Evolutionary conservation across 2,888 invertebrate species (phyloP).

Genomic region (Drosophila incognita): DNA sequence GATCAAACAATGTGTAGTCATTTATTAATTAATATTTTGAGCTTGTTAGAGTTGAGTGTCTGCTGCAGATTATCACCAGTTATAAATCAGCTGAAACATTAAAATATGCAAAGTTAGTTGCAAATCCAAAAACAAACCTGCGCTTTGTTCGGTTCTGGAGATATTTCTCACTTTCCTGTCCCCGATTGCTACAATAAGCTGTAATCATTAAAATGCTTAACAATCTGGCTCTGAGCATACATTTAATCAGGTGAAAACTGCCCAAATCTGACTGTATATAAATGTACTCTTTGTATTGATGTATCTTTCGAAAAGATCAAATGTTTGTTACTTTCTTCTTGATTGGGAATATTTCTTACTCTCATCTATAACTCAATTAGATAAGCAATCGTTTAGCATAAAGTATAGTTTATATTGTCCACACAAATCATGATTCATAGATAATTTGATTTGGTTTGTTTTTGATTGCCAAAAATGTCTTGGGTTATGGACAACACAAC

Average conservation of each 20-base stretch:
- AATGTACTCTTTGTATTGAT: background rate
- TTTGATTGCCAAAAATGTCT: conserved; percentile 13
- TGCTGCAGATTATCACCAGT: background rate
- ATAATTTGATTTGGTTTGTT: conserved; percentile 1
- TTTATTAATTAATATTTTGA: conserved; percentile 8
- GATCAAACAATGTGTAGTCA: conserved; percentile 10
- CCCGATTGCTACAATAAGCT: background rate
- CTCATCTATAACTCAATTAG: background rate
- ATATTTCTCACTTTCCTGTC: background rate
- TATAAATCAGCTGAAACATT: background rate
- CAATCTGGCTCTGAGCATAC: background rate
- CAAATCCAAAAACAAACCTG: background rate
- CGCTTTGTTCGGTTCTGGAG: background rate
- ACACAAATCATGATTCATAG: background rate
- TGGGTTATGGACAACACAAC: conserved; percentile 16
- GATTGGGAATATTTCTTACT: background rate
- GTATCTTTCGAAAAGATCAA: background rate
- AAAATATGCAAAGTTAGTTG: background rate
- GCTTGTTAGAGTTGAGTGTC: background rate
- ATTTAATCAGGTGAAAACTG: background rate
- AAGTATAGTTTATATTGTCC: background rate
- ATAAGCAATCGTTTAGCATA: background rate
- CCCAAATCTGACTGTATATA: background rate
- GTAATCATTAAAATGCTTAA: background rate
- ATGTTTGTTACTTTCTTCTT: background rate